phyloP scores from a whole-genome alignment of 2,888 invertebrate species.

The Gryllus longicercus region DNA sequence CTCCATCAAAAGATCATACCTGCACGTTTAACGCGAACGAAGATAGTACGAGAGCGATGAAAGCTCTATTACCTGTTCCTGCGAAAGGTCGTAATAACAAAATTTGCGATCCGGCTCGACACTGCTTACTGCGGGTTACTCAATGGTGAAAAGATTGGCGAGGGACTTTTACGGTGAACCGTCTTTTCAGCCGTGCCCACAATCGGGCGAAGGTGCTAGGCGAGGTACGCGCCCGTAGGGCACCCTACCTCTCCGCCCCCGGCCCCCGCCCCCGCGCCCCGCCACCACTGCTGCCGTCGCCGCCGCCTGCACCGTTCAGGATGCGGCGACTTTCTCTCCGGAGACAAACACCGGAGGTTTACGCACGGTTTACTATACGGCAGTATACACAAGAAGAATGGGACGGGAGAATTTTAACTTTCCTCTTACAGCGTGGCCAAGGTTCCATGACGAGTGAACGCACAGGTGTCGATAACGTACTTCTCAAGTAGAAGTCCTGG shows the following conservation, averaged over 20 bases:
- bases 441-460: neutral
- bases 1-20: no score
- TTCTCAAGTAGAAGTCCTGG: no score
- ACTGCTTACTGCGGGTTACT: no score
- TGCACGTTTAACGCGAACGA: no score
- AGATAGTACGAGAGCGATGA: no score
- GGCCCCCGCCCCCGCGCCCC: neutral
- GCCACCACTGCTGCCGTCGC: neutral
- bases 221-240: neutral
- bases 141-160: no score
- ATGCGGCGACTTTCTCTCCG: neutral
- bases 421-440: conserved; percentile 2
- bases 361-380: conserved; percentile 17
- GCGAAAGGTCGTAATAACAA: no score
- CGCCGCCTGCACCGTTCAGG: neutral
- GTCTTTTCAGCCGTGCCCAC: no score
- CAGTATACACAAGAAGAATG: conserved; percentile 2
- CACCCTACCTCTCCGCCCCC: neutral
- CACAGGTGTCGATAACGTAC: neutral
- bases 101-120: no score
- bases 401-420: neutral
- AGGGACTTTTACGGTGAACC: no score
- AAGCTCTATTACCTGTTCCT: no score
- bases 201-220: no score
- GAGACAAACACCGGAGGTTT: neutral